Evolutionary conservation across 2,888 invertebrate genomes (phyloP), one percentile per base, ranked within the genome.

Genomic region (Limnephilus lunatus): DNA sequence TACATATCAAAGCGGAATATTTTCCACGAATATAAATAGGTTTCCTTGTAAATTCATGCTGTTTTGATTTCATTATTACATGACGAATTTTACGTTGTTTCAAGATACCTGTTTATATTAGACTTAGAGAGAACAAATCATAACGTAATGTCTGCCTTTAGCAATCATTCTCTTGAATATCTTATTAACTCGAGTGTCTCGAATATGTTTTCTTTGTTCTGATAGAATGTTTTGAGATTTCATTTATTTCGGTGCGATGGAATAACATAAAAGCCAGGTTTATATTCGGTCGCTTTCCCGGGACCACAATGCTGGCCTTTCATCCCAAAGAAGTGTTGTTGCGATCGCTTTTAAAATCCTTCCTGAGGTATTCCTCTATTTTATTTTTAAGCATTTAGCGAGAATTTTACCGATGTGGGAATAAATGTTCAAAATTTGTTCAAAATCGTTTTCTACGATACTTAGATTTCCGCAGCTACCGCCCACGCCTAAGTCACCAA

Each of bases 1-100:
- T 87, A 87, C 86, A 53, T 87, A 48, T 87, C 53, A 87, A 87
- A 87, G 87, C 31, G 31, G n/a, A 87, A 25, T 32, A 32, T 87
- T 30, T 68, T 87, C 53, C 48, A 31, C 44, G 25, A 87, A 87
- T 19, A 68, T 48, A 53, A 87, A 87, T 53, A 48, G 31, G 32
- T 87, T 87, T 87, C 25, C 53, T 87, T 87, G 87, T 87, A 48
- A 87, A 68, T 48, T 87, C 87, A 31, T 53, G 30, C 44, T 48
- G 87, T 48, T 48, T 85, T 85, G 85, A 85, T 85, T 83, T 85
- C 85, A 85, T 85, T 85, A 48, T 85, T 44, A 48, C 7, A 48
- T 86, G 48, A 86, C 86, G 44, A 86, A 44, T 87, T 68, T 53
- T 87, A 68, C 68, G 25, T 68, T 68, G 68, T 68, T 68, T 68